phyloP scores from a whole-genome alignment of 2,113 vertebrate genomes.

The Anolis sagrei region DNA sequence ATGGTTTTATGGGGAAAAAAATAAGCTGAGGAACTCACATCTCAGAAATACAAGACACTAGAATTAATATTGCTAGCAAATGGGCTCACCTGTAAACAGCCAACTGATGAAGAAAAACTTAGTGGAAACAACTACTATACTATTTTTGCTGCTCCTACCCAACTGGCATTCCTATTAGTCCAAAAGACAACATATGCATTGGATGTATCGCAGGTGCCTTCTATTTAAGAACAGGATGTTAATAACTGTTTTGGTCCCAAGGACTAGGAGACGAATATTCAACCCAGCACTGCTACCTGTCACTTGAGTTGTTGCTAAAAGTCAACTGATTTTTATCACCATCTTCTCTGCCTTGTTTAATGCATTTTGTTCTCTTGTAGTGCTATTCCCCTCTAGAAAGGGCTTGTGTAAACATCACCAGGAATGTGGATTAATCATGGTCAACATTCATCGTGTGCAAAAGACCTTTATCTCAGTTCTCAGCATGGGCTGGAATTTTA shows the following conservation, averaged over 20 bases:
- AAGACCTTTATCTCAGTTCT: slow-evolving; percentile 44
- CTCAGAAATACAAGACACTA: not conserved
- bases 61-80: slow-evolving; percentile 1
- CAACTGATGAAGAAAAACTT: not conserved
- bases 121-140: not conserved
- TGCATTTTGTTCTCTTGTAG: slow-evolving; percentile 27
- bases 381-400: slow-evolving; percentile 58
- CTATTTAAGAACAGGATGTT: not conserved
- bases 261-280: not conserved
- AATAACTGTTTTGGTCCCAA: not conserved
- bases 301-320: not conserved
- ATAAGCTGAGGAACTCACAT: slow-evolving; percentile 1
- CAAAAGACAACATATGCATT: not conserved
- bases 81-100: not conserved
- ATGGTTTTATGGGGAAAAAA: not conserved
- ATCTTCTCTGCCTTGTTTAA: slow-evolving; percentile 31
- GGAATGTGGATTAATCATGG: slow-evolving; percentile 71
- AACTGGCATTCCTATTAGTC: not conserved
- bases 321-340: not conserved
- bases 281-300: not conserved
- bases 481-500: slow-evolving; percentile 48
- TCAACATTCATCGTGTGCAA: slow-evolving; percentile 67
- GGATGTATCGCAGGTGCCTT: not conserved
- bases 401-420: slow-evolving; percentile 55
- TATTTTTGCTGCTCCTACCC: not conserved